Conservation (phyloP, 64 coral and sea anemone genomes). For the Pocillopora verrucosa region DNA sequence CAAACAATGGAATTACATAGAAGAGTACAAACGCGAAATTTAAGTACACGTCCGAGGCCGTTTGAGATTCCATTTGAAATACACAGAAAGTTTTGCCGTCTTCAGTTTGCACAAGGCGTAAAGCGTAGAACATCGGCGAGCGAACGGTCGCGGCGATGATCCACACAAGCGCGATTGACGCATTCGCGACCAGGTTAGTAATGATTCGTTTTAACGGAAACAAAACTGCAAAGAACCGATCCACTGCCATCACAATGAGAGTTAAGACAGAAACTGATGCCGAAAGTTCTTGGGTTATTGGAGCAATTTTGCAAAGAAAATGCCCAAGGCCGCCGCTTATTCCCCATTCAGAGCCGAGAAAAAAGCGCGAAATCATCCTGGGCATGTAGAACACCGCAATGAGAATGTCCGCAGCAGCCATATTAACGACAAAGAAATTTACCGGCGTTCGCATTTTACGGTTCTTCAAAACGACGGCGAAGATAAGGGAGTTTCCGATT, state of each 20-base stretch:
- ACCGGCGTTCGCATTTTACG: constrained; percentile 36
- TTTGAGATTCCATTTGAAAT: neutral
- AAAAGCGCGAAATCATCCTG: constrained; percentile 40
- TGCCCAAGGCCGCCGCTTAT: constrained; percentile 9
- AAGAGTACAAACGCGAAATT: constrained; percentile 46
- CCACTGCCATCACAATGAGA: constrained; percentile 18
- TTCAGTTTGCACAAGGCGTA: neutral
- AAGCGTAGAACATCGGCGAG: constrained; percentile 33
- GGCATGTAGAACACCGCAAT: constrained; percentile 68
- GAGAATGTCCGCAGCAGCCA: constrained; percentile 33
- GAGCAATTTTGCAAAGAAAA: constrained; percentile 27
- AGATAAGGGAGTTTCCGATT: constrained; percentile 29
- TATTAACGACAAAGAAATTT: constrained; percentile 59
- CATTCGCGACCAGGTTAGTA: constrained; percentile 1
- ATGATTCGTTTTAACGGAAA: constrained; percentile 45
- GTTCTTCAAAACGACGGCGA: constrained; percentile 50
- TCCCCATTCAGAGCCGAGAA: constrained; percentile 42
- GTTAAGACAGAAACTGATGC: constrained; percentile 26
- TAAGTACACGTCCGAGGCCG: neutral
- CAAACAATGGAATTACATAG: constrained; percentile 35
- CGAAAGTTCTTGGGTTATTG: constrained; percentile 50
- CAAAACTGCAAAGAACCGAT: constrained; percentile 47
- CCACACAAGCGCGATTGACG: constrained; percentile 26
- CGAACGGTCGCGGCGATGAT: neutral
- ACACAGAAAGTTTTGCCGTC: constrained; percentile 25